A percentile compares a stretch with the other conserved stretches of the same genome.
These are phyloP conservation scores for Lasioglossum pauxillum DNA, from an alignment of 2,888 invertebrate species.

Conservation along the genomic window DNA sequence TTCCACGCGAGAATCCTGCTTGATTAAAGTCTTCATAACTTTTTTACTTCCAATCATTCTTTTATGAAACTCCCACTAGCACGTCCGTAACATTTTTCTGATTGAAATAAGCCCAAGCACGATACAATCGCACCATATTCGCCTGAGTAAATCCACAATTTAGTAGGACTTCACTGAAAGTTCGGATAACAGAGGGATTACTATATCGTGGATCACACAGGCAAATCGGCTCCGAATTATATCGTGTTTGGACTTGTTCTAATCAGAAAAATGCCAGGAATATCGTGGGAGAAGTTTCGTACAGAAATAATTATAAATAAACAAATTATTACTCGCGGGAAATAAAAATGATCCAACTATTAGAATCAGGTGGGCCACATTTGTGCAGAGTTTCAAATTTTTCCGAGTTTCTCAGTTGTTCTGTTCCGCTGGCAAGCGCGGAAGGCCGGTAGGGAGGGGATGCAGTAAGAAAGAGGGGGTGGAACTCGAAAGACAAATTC, in stretches of 20 bases:
- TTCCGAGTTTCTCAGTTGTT: not conserved
- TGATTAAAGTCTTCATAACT: not conserved
- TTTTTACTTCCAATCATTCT: not conserved
- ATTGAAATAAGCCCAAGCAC: not conserved
- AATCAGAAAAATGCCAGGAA: not conserved
- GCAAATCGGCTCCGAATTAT: not conserved
- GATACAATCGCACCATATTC: not conserved
- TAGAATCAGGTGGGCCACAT: not conserved
- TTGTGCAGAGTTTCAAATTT: not conserved
- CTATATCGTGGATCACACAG: not conserved
- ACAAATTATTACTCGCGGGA: not conserved
- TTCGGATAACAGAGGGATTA: not conserved
- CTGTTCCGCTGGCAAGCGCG: not conserved
- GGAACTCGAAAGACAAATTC: conserved; percentile 22
- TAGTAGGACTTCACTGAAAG: not conserved
- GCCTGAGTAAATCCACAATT: not conserved
- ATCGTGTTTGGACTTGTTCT: not conserved
- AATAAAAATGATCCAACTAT: not conserved
- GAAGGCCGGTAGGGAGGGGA: not conserved
- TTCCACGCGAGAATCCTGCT: not conserved
- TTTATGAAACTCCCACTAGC: not conserved
- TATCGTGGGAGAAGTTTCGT: not conserved
- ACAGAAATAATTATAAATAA: not conserved
- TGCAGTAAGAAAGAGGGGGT: not conserved
- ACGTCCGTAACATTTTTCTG: not conserved